Conservation (phyloP, 2,113 vertebrate genomes). For the Seriola dumerili region DNA sequence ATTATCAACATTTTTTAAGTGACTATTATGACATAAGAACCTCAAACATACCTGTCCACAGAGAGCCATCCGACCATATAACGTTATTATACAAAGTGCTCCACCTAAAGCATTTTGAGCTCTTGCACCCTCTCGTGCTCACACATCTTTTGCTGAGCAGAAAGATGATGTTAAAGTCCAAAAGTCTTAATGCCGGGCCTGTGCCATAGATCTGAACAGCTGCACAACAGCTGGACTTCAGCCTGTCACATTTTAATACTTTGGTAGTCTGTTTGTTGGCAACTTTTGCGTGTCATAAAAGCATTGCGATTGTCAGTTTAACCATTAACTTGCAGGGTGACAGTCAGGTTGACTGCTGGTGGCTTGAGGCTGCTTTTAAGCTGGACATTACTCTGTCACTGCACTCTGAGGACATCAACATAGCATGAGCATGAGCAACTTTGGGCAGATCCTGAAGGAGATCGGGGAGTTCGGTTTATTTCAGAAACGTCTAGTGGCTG, state of each 20-base stretch:
- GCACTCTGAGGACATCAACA: not conserved
- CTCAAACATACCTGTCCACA: not conserved
- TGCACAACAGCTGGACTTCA: conserved; percentile 41
- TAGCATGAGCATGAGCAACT: conserved; percentile 76
- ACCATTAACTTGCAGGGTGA: conserved; percentile 61
- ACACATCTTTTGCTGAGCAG: not conserved
- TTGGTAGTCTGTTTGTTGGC: not conserved
- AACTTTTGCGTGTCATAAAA: conserved; percentile 27
- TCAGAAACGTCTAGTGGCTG: conserved; percentile 85
- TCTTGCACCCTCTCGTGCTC: not conserved
- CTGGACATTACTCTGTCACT: not conserved
- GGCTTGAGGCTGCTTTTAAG: not conserved
- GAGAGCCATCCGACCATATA: not conserved
- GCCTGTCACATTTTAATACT: not conserved
- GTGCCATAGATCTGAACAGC: not conserved
- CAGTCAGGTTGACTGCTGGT: not conserved
- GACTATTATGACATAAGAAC: not conserved
- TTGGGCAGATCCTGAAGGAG: conserved; percentile 84
- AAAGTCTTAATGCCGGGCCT: not conserved
- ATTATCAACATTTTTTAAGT: too few species aligned
- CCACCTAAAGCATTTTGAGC: not conserved
- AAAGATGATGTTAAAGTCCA: not conserved
- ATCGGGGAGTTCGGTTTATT: conserved; percentile 89
- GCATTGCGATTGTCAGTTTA: conserved; percentile 37
- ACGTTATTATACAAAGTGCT: not conserved